phyloP scores from a whole-genome alignment of 2,113 vertebrate genomes.

The Pluvianellus socialis region DNA sequence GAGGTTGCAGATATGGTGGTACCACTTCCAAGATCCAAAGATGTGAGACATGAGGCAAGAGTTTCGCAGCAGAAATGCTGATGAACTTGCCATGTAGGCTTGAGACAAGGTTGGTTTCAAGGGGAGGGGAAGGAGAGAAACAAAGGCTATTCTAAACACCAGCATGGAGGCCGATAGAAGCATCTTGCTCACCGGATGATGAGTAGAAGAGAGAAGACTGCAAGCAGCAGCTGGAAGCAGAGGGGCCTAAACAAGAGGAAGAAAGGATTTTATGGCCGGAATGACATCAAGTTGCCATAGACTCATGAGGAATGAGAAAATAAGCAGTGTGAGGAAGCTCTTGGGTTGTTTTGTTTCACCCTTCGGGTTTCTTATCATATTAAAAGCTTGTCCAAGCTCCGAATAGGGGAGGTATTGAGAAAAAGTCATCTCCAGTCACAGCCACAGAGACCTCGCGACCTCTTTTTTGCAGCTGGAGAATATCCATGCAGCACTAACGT shows the following conservation, averaged over 20 bases:
- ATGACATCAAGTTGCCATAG: not conserved
- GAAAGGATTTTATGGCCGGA: not conserved
- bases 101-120: not conserved
- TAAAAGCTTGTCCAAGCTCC: not conserved
- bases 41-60: not conserved
- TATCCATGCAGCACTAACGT: not conserved
- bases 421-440: not conserved
- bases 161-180: not conserved
- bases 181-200: not conserved
- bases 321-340: not conserved
- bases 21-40: not conserved
- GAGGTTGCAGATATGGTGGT: not conserved
- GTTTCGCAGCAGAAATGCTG: not conserved
- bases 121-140: not conserved
- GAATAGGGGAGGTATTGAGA: not conserved
- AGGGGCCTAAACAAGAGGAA: accelerated
- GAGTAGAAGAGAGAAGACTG: not conserved
- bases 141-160: not conserved
- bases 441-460: accelerated
- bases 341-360: not conserved
- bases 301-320: not conserved
- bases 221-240: not conserved
- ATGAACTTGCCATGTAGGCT: not conserved
- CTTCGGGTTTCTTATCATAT: not conserved
- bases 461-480: not conserved